Percentiles rank a stretch among this genome's conserved stretches.
phyloP scores from a whole-genome alignment of 2,113 vertebrate species.

The Lophura nycthemera region DNA sequence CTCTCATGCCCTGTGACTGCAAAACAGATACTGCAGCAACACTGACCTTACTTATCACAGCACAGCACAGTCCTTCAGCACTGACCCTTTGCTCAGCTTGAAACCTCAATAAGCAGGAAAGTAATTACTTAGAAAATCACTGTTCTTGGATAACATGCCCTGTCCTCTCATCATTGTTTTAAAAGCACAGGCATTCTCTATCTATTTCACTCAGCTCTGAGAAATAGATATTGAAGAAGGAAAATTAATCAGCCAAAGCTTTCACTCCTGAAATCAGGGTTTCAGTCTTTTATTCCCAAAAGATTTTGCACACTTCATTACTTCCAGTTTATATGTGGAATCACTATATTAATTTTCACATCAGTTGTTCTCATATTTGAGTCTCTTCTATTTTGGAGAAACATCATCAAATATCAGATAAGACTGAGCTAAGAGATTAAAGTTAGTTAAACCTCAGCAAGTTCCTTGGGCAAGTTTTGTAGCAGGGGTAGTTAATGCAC shows the following conservation, averaged over 20 bases:
- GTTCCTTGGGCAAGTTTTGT: neutral
- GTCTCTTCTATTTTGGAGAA: neutral
- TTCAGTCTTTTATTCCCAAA: neutral
- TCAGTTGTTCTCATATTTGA: neutral
- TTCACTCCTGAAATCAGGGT: neutral
- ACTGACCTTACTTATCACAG: slow-evolving; percentile 34
- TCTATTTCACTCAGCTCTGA: neutral
- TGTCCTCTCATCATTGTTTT: neutral
- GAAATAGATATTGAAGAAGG: slow-evolving; percentile 9
- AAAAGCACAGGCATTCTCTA: slow-evolving; percentile 1
- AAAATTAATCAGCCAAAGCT: slow-evolving; percentile 10
- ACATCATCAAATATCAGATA: neutral
- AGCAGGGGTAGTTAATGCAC: neutral
- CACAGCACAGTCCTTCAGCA: slow-evolving; percentile 14
- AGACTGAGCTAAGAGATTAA: neutral
- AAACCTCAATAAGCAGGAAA: slow-evolving; percentile 35
- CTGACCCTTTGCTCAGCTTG: slow-evolving; percentile 21
- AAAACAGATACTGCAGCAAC: neutral
- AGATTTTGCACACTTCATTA: slow-evolving; percentile 26
- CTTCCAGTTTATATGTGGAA: slow-evolving; percentile 20
- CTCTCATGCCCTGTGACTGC: neutral
- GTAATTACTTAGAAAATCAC: slow-evolving; percentile 63
- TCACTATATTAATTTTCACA: slow-evolving; percentile 21
- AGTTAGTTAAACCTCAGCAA: neutral
- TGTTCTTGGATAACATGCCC: slow-evolving; percentile 20